Conservation (phyloP, 2,888 invertebrate genomes). For the Doris montereyensis region DNA sequence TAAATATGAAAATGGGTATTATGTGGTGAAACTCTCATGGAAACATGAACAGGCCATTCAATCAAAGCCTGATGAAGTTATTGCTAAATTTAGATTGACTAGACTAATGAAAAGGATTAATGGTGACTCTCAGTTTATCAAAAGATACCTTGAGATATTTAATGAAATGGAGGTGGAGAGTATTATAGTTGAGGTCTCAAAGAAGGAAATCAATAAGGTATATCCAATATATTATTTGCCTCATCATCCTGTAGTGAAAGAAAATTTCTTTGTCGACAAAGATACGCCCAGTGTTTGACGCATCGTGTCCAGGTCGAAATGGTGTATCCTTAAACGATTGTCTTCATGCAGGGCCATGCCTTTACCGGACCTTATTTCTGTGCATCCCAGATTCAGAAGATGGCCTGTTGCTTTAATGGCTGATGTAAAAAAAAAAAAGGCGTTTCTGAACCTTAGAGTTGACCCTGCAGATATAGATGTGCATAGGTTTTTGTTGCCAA, state of each 20-base stretch:
- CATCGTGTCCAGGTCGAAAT: neutral
- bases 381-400: neutral
- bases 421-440: neutral
- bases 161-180: no score
- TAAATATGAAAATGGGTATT: neutral
- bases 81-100: neutral
- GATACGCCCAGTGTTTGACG: neutral
- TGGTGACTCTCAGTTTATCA: no score
- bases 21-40: neutral
- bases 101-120: neutral
- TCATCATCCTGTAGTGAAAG: no score
- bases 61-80: neutral
- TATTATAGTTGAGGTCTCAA: no score
- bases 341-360: neutral
- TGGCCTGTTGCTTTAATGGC: neutral
- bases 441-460: neutral
- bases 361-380: neutral
- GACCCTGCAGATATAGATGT: neutral
- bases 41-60: neutral
- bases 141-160: no score
- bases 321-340: neutral
- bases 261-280: neutral
- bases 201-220: no score
- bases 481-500: neutral
- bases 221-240: no score